A percentile compares a stretch with the other conserved stretches of the same genome.
Evolutionary conservation across 2,888 invertebrate species (phyloP).

Genomic region (Pherbina coryleti): DNA sequence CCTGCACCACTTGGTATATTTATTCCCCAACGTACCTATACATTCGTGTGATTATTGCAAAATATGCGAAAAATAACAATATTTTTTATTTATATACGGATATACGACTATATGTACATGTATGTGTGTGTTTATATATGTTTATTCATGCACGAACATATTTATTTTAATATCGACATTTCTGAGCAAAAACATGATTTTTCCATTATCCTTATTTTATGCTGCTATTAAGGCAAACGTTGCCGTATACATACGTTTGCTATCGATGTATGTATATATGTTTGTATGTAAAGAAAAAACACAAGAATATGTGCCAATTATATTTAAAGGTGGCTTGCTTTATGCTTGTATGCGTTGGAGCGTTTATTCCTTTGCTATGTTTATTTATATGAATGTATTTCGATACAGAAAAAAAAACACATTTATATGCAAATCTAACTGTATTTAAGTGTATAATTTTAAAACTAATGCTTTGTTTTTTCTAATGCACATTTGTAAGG

Average conservation of each 20-base stretch:
- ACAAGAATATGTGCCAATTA: neutral
- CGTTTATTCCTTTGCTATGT: neutral
- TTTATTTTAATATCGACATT: neutral
- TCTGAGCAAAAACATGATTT: constrained; percentile 8
- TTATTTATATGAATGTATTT: neutral
- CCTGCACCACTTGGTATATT: no score
- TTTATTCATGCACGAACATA: neutral
- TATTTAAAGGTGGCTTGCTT: neutral
- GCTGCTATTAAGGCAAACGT: neutral
- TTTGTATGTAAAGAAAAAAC: neutral
- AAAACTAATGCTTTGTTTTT: no score
- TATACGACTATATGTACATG: neutral
- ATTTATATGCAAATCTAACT: no score
- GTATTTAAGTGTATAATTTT: no score
- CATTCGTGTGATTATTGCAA: no score
- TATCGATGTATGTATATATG: constrained; percentile 5
- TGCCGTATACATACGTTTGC: neutral
- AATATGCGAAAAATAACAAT: neutral
- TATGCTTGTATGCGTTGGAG: neutral
- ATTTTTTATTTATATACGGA: neutral
- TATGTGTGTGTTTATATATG: neutral
- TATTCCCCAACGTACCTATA: no score
- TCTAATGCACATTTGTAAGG: no score
- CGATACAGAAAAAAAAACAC: no score
- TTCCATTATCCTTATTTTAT: constrained; percentile 23